Conservation (phyloP, 2,888 invertebrate species). For the Thalpophila matura region DNA sequence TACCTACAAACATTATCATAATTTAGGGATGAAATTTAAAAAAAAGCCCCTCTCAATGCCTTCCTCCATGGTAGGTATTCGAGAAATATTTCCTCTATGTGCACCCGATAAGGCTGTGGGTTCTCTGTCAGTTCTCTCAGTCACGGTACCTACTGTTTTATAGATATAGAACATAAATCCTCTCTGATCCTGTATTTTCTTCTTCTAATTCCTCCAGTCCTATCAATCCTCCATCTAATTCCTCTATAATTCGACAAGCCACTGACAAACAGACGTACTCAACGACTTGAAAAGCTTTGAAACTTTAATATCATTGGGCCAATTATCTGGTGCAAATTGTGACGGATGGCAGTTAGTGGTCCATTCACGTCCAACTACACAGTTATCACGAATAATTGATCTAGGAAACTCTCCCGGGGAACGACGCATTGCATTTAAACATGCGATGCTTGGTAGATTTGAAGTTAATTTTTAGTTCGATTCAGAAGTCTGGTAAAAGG, state of each 20-base stretch:
- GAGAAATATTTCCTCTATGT: too few species aligned
- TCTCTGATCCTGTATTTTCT: too few species aligned
- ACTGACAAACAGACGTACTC: conserved; percentile 46
- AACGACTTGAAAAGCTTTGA: conserved; percentile 53
- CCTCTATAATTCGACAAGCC: conserved; percentile 47
- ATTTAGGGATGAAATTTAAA: too few species aligned
- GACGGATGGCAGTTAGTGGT: conserved; percentile 71
- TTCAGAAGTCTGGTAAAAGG: neutral
- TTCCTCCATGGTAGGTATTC: too few species aligned
- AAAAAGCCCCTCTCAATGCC: too few species aligned
- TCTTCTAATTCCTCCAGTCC: neutral
- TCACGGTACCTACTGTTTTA: too few species aligned
- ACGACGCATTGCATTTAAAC: conserved; percentile 61
- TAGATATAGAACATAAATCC: too few species aligned
- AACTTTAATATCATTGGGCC: conserved; percentile 64
- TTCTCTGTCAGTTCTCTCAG: too few species aligned
- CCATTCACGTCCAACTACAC: conserved; percentile 47
- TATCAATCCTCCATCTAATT: neutral
- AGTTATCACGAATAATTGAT: conserved; percentile 75
- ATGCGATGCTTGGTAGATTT: conserved; percentile 67
- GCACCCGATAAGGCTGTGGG: too few species aligned
- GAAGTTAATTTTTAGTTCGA: conserved; percentile 32
- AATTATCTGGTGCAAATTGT: conserved; percentile 79
- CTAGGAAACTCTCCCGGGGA: conserved; percentile 55
- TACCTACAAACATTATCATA: too few species aligned